Base-by-base conservation (phyloP, 2,797 vertebrate species). In the Acestrorhynchus altus region DNA sequence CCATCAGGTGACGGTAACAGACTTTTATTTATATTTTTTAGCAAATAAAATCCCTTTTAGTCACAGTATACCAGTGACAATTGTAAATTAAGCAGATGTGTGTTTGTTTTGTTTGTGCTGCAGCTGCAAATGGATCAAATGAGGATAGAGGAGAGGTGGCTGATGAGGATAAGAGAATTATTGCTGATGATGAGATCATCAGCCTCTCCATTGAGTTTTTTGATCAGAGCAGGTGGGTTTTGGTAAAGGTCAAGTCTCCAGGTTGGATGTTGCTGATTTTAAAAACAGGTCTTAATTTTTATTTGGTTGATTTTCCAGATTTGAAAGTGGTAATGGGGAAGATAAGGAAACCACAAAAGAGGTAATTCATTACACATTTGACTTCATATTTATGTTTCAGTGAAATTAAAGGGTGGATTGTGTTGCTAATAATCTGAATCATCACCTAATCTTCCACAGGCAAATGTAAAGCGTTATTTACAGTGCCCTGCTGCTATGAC, bases 171-270 rank as follows among this genome's bases (percentile, higher is more conserved):
- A 98, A 98, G 86, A 96, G 97, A 88, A 98, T 98, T 92, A 98
- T 99, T 83, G 96, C 98, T 12, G 98, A 99, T 86, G 98, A 99
- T 84, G 98, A 99, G 91, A 98, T 99, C 90, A 99, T 99, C 95
- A 99, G 98, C 87, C 94, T 99, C 86, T 99, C 98, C 86, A 99
- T 99, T 90, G 97, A 99, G 92, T 99, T 99, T 93, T 98, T 97
- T 81, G 96, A 99, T 89, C 96, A 96, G 90, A 98, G 93, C 89
- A 97, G 95, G 98, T 95, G 91, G 93, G 94, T 86, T 20, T 1
- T 24, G n/a, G 56, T 49, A 1, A 9, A 11, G 7, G 11, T 56
- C 47, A 35, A 6, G 20, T 9, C n/a, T 66, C 0, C 54, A 44
- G 7, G 11, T 63, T 51, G 1, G n/a, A 18, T 56, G 60, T 56